Percentiles rank a stretch among this genome's conserved stretches.
phyloP scores from a whole-genome alignment of 1,140 invertebrate species.

The Dendrolimus punctatus region DNA sequence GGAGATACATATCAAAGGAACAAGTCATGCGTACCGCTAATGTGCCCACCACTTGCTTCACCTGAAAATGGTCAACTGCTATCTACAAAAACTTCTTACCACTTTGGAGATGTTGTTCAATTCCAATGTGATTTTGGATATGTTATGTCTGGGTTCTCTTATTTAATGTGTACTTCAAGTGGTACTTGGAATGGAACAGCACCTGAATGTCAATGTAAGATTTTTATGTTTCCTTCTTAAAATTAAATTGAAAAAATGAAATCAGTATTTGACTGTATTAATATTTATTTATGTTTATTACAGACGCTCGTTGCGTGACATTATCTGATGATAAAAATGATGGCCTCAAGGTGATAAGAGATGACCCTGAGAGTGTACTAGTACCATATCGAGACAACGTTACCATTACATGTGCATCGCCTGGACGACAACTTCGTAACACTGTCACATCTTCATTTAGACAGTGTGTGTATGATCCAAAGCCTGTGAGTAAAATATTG shows the following conservation, averaged over 20 bases:
- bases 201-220: constrained; percentile 93
- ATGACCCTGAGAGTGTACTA: constrained; percentile 84
- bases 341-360: constrained; percentile 82
- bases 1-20: constrained; percentile 93
- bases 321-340: constrained; percentile 91
- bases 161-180: constrained; percentile 89
- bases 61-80: constrained; percentile 93
- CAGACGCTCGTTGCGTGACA: constrained; percentile 91
- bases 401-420: constrained; percentile 84
- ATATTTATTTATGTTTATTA: constrained; percentile 26
- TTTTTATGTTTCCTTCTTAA: constrained; percentile 7
- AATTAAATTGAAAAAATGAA: neutral
- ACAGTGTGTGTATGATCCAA: constrained; percentile 96
- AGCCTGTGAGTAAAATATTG: constrained; percentile 73
- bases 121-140: constrained; percentile 98
- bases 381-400: constrained; percentile 93
- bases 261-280: neutral
- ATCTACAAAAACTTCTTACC: constrained; percentile 85
- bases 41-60: constrained; percentile 86
- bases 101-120: constrained; percentile 91
- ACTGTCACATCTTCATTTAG: constrained; percentile 88
- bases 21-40: constrained; percentile 95
- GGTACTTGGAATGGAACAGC: constrained; percentile 95
- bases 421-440: constrained; percentile 83
- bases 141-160: constrained; percentile 88